Evolutionary conservation across 2,113 vertebrate genomes (phyloP).

Genomic region (Varanus komodoensis): DNA sequence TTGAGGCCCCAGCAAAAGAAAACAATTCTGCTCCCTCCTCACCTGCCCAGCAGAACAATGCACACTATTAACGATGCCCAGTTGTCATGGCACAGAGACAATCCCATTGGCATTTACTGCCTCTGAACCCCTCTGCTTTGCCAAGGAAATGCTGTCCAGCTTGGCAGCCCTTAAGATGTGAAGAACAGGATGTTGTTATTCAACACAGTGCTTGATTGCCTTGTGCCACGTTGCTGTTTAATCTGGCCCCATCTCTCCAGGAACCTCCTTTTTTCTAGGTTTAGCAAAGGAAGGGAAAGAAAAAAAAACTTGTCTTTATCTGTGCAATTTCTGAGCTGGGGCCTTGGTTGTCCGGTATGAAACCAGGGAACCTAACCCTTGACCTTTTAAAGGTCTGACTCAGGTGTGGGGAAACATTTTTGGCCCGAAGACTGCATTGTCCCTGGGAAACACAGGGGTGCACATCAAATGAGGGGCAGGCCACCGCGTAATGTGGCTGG

Average conservation of each 20-base stretch:
- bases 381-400: no score
- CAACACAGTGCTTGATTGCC: not conserved
- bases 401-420: no score
- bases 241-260: not conserved
- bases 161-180: not conserved
- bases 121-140: constrained; percentile 9
- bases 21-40: rapidly evolving
- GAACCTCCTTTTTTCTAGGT: not conserved
- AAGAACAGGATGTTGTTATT: not conserved
- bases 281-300: not conserved
- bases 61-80: not conserved
- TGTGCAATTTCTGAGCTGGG: not conserved
- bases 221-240: rapidly evolving
- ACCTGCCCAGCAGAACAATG: not conserved
- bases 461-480: no score
- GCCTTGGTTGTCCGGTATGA: not conserved
- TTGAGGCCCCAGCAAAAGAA: not conserved
- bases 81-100: not conserved
- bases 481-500: no score
- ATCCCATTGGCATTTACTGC: not conserved
- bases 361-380: not conserved
- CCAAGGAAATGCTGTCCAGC: not conserved
- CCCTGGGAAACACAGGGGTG: no score
- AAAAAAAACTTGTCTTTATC: rapidly evolving
- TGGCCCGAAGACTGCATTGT: no score